These are phyloP conservation scores for Melitaea cinxia DNA, from an alignment of 1,140 invertebrate species.

Conservation along the genomic window DNA sequence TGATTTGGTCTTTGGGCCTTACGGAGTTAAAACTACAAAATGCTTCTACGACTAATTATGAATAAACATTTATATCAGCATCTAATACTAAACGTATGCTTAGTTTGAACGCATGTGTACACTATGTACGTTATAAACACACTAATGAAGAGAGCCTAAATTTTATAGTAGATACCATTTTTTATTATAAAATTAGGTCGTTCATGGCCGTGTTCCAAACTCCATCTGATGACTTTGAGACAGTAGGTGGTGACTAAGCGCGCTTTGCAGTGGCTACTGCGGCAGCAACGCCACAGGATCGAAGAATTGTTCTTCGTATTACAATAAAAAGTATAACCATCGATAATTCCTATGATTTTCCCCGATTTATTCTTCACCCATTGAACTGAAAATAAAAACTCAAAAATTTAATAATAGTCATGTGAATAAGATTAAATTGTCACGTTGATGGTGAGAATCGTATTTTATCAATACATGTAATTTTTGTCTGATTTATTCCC, in stretches of 20 bases:
- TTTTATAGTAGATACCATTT: constrained; percentile 27
- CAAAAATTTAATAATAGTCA: neutral
- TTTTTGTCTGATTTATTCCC: too few species aligned
- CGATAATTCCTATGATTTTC: constrained; percentile 32
- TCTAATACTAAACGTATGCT: too few species aligned
- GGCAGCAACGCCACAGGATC: constrained; percentile 35
- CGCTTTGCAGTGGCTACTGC: constrained; percentile 29
- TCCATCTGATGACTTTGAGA: constrained; percentile 17
- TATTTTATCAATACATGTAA: too few species aligned
- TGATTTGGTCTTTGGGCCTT: too few species aligned
- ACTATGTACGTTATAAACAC: too few species aligned
- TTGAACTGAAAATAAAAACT: constrained; percentile 21
- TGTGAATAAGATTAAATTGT: too few species aligned
- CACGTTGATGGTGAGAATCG: too few species aligned
- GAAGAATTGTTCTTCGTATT: constrained; percentile 26
- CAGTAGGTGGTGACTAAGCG: constrained; percentile 27
- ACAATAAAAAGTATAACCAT: constrained; percentile 37
- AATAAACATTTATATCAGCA: too few species aligned
- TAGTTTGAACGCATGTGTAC: too few species aligned
- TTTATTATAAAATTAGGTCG: constrained; percentile 25
- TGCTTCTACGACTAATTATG: too few species aligned
- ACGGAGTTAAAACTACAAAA: too few species aligned
- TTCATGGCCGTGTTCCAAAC: constrained; percentile 37
- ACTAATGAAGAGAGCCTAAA: too few species aligned
- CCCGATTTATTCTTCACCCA: constrained; percentile 35